Evolutionary conservation across 2,888 invertebrate species (phyloP), one percentile per base, ranked within the genome.

Genomic region (Lithophane ornitopus): DNA sequence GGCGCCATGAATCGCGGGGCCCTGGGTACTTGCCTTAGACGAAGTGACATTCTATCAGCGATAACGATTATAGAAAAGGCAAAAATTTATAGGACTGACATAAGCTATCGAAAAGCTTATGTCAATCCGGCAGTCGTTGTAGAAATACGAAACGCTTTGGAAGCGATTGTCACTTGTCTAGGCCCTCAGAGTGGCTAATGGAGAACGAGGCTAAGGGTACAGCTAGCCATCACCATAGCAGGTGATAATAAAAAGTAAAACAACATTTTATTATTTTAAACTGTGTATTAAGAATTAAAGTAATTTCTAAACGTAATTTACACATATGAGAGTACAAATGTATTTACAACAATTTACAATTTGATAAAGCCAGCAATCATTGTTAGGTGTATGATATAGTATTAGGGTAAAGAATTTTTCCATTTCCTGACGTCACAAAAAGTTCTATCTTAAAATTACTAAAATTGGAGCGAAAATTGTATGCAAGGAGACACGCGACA

Each of bases 311-410:
- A 71, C 49, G 12, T 54, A 80, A 41, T 82, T 82, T 82, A 82
- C 82, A 82, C 58, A 34, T 54, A 63, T 82, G 71, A 46, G 68
- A 56, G 26, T 56, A 82, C 56, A 69, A 56, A 59, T 58, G n/a
- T 81, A 78, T 81, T 82, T 81, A 81, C 81, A 81, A 72, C 78
- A 49, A 82, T 81, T 82, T 81, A 81, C 81, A 81, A 52, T 72
- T 66, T 22, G n/a, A 46, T 58, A 54, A 34, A 75, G 14, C 58
- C 63, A 28, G 22, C 66, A 79, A 54, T 28, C 16, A 62, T 34
- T 58, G 16, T 65, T 34, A 2, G 34, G 34, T n/a, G n/a, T n/a
- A n/a, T n/a, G n/a, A n/a, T n/a, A n/a, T n/a, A n/a, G n/a, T n/a
- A n/a, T n/a, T n/a, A 41, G 26, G 19, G 8, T 28, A 14, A 22